Conservation (phyloP, 2,797 vertebrate species). For the Sciurus vulgaris region DNA sequence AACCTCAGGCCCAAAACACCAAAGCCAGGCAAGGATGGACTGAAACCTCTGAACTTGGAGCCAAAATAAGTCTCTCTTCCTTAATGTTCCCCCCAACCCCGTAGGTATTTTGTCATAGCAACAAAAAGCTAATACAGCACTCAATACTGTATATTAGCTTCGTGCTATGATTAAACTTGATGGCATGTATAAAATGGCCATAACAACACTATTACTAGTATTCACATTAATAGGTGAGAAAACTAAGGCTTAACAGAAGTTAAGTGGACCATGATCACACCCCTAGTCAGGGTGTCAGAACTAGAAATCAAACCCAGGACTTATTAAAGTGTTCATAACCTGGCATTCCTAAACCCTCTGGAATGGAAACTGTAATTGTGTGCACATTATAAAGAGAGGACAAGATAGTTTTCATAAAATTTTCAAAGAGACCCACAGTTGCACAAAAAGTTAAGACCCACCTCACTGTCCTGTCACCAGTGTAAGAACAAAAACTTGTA, state of each 20-base stretch:
- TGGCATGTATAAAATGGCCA: background rate
- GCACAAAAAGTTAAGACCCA: background rate
- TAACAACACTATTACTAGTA: background rate
- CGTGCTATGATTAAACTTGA: constrained; percentile 31
- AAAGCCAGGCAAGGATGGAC: no score
- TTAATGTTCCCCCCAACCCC: no score
- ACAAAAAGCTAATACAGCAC: background rate
- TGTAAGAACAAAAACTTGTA: background rate
- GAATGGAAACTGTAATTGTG: background rate
- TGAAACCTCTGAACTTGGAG: background rate
- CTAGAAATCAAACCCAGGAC: background rate
- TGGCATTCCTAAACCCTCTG: background rate
- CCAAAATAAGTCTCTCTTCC: background rate
- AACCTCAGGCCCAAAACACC: background rate
- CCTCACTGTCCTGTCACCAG: background rate
- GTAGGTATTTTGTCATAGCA: background rate
- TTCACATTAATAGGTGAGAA: constrained; percentile 19
- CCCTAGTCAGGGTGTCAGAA: background rate
- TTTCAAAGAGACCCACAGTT: background rate
- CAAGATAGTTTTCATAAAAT: background rate
- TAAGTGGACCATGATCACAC: background rate
- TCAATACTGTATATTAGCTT: background rate
- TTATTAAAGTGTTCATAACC: background rate
- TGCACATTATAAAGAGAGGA: background rate
- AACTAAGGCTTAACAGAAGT: background rate